Evolutionary conservation across 2,113 vertebrate genomes (phyloP).

Genomic region (Caretta caretta): DNA sequence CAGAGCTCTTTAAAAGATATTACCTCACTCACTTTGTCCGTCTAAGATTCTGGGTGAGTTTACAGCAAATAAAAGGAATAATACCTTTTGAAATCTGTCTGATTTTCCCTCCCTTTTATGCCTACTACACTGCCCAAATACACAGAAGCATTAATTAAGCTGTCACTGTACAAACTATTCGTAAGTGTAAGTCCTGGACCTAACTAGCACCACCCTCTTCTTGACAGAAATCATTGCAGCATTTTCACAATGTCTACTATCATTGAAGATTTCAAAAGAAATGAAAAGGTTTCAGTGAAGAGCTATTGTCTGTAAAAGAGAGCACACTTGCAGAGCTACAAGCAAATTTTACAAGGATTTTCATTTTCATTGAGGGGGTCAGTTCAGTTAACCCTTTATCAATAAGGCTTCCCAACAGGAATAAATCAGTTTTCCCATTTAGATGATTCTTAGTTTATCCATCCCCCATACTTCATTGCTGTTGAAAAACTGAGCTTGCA

Average conservation of each 20-base stretch:
- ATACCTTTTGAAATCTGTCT: neutral
- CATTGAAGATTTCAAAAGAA: conserved; percentile 31
- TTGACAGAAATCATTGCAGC: conserved; percentile 18
- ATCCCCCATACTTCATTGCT: neutral
- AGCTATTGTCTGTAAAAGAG: conserved; percentile 1
- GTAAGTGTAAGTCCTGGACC: accelerated
- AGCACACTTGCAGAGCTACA: conserved; percentile 14
- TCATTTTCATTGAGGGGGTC: conserved; percentile 5
- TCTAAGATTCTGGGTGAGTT: neutral
- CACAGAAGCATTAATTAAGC: neutral
- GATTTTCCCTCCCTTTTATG: neutral
- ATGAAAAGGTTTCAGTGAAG: neutral
- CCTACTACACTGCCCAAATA: neutral
- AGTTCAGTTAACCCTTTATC: conserved; percentile 34
- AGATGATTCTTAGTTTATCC: neutral
- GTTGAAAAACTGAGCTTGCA: neutral
- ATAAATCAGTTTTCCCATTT: neutral
- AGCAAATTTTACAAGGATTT: conserved; percentile 12
- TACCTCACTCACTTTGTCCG: neutral
- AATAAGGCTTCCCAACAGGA: neutral
- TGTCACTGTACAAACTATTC: neutral
- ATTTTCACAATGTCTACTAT: conserved; percentile 29
- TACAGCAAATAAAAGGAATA: neutral
- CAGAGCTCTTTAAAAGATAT: neutral
- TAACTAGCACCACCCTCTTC: neutral